A percentile compares a stretch with the other conserved stretches of the same genome.
These are phyloP conservation scores for Hydractinia echinata DNA, from an alignment of 30 jellyfish, hydroid and myxozoan species.

Conservation along the genomic window DNA sequence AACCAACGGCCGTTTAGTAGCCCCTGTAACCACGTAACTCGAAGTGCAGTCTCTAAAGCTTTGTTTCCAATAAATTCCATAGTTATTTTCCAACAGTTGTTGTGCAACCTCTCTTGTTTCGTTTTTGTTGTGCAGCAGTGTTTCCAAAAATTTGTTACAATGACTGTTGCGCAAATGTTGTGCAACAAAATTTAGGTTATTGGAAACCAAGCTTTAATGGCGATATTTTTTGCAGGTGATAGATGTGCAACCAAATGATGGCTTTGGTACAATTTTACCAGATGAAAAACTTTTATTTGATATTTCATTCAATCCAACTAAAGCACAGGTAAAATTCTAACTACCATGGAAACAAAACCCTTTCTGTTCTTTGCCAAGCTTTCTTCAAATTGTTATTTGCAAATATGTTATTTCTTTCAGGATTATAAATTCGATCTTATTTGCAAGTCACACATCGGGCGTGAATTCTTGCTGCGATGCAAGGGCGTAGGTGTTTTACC, in stretches of 20 bases:
- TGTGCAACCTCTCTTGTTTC: too few species aligned
- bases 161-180: too few species aligned
- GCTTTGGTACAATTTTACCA: constrained; percentile 90
- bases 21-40: too few species aligned
- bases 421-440: constrained; percentile 57
- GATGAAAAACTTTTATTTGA: constrained; percentile 57
- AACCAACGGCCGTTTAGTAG: too few species aligned
- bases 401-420: constrained; percentile 25
- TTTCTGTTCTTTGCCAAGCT: background rate
- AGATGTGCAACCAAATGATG: constrained; percentile 94
- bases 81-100: too few species aligned
- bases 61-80: too few species aligned
- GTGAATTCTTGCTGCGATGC: constrained; percentile 65
- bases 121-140: too few species aligned
- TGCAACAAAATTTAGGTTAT: too few species aligned
- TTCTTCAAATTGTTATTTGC: background rate
- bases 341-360: background rate
- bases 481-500: constrained; percentile 86
- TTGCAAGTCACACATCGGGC: constrained; percentile 93
- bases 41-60: too few species aligned
- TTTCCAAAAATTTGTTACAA: too few species aligned
- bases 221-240: constrained; percentile 40
- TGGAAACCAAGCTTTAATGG: too few species aligned
- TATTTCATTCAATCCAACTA: constrained; percentile 67
- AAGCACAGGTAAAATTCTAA: constrained; percentile 64